Conservation (phyloP, 2,113 vertebrate genomes). For the Hyla sarda region DNA sequence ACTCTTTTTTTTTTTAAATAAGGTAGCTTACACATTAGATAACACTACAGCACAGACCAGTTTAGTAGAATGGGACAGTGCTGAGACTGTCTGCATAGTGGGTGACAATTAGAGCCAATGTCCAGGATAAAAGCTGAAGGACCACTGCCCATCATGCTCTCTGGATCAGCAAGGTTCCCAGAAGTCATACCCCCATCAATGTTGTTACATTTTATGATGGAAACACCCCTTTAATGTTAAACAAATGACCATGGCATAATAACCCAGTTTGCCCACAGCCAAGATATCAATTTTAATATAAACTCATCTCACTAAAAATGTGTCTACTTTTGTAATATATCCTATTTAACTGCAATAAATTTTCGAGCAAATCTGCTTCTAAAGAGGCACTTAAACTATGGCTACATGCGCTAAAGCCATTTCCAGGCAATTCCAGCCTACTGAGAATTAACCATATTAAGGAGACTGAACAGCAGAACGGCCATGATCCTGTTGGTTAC, state of each 20-base stretch:
- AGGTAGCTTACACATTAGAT: no score
- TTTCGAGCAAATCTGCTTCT: background rate
- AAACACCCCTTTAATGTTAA: background rate
- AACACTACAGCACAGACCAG: no score
- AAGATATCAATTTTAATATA: background rate
- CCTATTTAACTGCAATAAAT: background rate
- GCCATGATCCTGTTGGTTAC: background rate
- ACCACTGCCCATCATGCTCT: no score
- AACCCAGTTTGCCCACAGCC: background rate
- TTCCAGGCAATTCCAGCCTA: background rate
- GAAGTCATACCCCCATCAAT: background rate
- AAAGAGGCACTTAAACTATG: background rate
- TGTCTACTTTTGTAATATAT: background rate
- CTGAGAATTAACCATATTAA: background rate
- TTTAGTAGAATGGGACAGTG: no score
- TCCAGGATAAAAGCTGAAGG: no score
- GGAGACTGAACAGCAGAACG: background rate
- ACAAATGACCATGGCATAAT: background rate
- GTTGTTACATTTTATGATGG: background rate
- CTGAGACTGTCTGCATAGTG: no score
- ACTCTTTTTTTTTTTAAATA: no score
- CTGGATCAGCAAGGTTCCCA: no score
- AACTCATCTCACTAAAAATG: no score
- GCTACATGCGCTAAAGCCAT: background rate
- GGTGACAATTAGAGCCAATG: no score